Evolutionary conservation across 1,140 invertebrate species (phyloP).

Genomic region (Drosophila bipectinata): DNA sequence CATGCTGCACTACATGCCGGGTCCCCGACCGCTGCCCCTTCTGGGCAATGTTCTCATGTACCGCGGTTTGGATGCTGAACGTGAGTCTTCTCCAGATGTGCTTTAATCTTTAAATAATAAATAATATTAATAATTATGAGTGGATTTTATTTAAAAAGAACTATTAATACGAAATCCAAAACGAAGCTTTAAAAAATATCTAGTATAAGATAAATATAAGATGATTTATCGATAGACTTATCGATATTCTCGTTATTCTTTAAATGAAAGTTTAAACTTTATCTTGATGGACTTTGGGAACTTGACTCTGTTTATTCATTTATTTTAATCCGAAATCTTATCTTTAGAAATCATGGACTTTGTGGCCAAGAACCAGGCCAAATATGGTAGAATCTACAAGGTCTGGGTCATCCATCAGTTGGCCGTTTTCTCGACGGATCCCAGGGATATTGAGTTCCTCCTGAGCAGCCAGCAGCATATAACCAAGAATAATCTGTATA

Average conservation of each 20-base stretch:
- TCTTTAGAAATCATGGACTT: slow-evolving; percentile 56
- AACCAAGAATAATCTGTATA: slow-evolving; percentile 77
- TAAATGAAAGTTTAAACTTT: not conserved
- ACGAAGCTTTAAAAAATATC: too few relatives aligned
- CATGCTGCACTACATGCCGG: slow-evolving; percentile 47
- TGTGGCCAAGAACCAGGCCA: slow-evolving; percentile 33
- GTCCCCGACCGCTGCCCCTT: slow-evolving; percentile 44
- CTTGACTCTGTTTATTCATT: not conserved
- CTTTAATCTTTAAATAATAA: not conserved
- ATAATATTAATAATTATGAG: too few relatives aligned
- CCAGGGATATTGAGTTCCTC: slow-evolving; percentile 58
- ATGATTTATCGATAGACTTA: too few relatives aligned
- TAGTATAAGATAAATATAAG: too few relatives aligned
- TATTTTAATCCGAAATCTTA: not conserved
- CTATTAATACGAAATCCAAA: too few relatives aligned
- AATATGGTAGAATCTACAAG: slow-evolving; percentile 86
- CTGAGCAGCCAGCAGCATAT: slow-evolving; percentile 64
- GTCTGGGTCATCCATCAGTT: slow-evolving; percentile 85
- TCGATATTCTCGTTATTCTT: not conserved
- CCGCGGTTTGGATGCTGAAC: slow-evolving; percentile 41
- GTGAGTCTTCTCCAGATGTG: slow-evolving; percentile 30
- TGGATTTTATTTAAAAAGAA: too few relatives aligned
- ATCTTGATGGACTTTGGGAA: not conserved
- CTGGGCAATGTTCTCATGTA: slow-evolving; percentile 54
- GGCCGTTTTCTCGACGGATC: slow-evolving; percentile 82